These are phyloP conservation scores for Noctuana brunneofusca DNA, from an alignment of 2,888 invertebrate species.

Conservation along the genomic window DNA sequence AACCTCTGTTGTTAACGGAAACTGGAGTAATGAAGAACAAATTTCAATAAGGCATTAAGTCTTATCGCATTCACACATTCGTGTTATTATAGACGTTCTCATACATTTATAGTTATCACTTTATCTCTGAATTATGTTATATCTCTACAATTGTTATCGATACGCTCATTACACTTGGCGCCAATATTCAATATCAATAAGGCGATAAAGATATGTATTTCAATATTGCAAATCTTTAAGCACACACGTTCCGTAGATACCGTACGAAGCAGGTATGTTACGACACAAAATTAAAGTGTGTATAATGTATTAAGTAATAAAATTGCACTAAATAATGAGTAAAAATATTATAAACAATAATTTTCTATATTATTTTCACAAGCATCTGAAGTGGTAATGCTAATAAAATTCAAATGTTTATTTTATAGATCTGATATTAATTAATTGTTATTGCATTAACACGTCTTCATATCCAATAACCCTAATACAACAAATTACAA, in stretches of 20 bases:
- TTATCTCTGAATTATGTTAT: slow-evolving; percentile 42
- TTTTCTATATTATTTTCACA: too few species aligned
- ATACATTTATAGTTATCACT: slow-evolving; percentile 42
- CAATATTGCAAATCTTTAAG: slow-evolving; percentile 38
- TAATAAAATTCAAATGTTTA: too few species aligned
- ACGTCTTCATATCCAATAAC: too few species aligned
- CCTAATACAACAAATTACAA: too few species aligned
- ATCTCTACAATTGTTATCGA: slow-evolving; percentile 47
- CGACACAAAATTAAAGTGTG: not conserved
- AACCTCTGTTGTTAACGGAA: not conserved
- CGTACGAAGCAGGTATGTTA: not conserved
- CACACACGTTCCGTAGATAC: not conserved
- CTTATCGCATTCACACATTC: slow-evolving; percentile 37
- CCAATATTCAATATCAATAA: slow-evolving; percentile 46
- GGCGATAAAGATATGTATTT: slow-evolving; percentile 40
- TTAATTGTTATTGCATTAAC: too few species aligned
- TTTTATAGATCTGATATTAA: too few species aligned
- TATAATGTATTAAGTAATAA: too few species aligned
- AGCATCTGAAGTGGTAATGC: too few species aligned
- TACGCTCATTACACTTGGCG: slow-evolving; percentile 49
- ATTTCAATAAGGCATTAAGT: slow-evolving; percentile 20
- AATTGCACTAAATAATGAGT: too few species aligned
- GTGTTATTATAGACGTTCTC: slow-evolving; percentile 36
- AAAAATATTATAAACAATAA: too few species aligned
- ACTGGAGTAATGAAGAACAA: slow-evolving; percentile 11